Percentiles rank a stretch among this genome's conserved stretches.
Conservation (phyloP, 2,797 vertebrate genomes). For the Cyprinodon diabolis region DNA sequence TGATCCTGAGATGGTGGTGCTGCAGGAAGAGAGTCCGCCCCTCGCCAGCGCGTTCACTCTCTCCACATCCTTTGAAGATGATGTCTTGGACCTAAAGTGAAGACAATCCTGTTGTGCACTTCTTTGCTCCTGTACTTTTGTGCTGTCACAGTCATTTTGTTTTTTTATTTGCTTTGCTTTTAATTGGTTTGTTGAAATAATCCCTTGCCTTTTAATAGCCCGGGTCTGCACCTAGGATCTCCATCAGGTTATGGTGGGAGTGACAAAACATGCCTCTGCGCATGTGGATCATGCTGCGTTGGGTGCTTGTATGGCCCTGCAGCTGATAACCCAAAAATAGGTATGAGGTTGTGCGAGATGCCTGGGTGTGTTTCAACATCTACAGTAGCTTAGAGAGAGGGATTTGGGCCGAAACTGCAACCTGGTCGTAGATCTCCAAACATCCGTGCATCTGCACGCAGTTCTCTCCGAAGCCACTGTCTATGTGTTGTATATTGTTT, state of each 20-base stretch:
- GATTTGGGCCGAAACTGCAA: constrained; percentile 57
- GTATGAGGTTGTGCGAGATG: constrained; percentile 31
- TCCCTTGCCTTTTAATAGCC: constrained; percentile 24
- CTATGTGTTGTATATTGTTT: constrained; percentile 68
- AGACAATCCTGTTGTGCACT: constrained; percentile 77
- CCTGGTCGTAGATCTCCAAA: constrained; percentile 68
- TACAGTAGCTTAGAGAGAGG: constrained; percentile 40
- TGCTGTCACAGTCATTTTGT: constrained; percentile 50
- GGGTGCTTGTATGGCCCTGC: constrained; percentile 58
- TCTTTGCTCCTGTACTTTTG: constrained; percentile 48
- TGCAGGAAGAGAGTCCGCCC: constrained; percentile 81
- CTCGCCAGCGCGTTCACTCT: constrained; percentile 82
- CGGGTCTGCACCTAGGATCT: constrained; percentile 31
- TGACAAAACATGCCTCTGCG: constrained; percentile 45
- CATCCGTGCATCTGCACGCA: constrained; percentile 50
- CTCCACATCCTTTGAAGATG: constrained; percentile 89
- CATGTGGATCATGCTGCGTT: constrained; percentile 39
- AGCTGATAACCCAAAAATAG: constrained; percentile 65
- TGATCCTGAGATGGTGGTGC: constrained; percentile 76
- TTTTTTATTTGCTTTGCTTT: constrained; percentile 40
- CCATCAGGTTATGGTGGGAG: constrained; percentile 40
- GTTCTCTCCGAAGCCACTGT: constrained; percentile 49
- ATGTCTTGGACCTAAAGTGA: constrained; percentile 95
- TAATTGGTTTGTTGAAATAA: constrained; percentile 28
- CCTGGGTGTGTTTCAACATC: constrained; percentile 41